Evolutionary conservation across 1,140 invertebrate species (phyloP).

Genomic region (Dendrolimus punctatus): DNA sequence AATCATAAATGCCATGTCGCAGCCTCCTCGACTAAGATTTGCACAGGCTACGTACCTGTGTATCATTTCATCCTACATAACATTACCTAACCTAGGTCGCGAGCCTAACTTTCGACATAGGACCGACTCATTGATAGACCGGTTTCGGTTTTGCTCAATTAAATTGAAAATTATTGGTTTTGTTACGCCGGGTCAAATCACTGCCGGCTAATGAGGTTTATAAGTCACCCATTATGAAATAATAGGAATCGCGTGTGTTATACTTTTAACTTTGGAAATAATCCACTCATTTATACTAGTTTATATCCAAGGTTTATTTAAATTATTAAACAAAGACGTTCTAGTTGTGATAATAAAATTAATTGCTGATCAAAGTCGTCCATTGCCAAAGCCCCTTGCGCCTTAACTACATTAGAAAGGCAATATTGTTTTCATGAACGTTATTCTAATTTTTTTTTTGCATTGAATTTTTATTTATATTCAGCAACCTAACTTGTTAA

Average conservation of each 20-base stretch:
- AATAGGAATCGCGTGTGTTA: slow-evolving; percentile 5
- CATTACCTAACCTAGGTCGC: slow-evolving; percentile 47
- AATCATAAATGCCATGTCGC: neutral
- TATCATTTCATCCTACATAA: slow-evolving; percentile 42
- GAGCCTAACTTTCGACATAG: slow-evolving; percentile 47
- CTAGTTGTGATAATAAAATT: neutral
- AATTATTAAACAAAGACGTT: neutral
- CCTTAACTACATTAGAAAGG: slow-evolving; percentile 40
- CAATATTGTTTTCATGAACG: slow-evolving; percentile 23
- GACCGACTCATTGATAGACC: slow-evolving; percentile 37
- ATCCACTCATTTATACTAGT: neutral
- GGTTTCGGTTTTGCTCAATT: slow-evolving; percentile 51
- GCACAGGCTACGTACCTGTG: neutral
- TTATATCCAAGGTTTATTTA: neutral
- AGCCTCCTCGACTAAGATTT: neutral
- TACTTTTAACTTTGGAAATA: neutral
- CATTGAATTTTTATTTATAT: slow-evolving; percentile 10
- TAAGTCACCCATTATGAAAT: slow-evolving; percentile 47
- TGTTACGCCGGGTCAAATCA: slow-evolving; percentile 33
- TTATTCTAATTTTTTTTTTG: slow-evolving; percentile 13
- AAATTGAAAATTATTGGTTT: slow-evolving; percentile 57
- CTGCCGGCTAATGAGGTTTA: slow-evolving; percentile 40
- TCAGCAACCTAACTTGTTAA: neutral
- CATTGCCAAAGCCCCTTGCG: slow-evolving; percentile 2
- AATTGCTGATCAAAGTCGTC: neutral